A percentile compares a stretch with the other conserved stretches of the same genome.
Evolutionary conservation across 2,888 invertebrate species (phyloP).

Genomic region (Pristionchus japonicus): DNA sequence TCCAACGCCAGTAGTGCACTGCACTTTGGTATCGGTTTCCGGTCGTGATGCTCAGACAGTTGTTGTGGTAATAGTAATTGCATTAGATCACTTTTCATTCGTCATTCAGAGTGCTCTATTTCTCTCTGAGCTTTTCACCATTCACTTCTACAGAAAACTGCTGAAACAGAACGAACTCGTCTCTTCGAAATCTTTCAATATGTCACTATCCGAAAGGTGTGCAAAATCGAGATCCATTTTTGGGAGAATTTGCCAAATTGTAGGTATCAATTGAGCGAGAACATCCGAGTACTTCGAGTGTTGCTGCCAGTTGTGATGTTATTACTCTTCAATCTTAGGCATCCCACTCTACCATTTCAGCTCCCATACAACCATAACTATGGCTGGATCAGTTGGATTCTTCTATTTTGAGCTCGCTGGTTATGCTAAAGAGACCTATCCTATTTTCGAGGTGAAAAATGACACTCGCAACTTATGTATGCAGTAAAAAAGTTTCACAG

Average conservation of each 20-base stretch:
- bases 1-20: not conserved
- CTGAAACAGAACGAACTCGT: not conserved
- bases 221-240: not conserved
- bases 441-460: not conserved
- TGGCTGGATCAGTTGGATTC: too few relatives aligned
- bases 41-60: not conserved
- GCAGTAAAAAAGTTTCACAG: too few relatives aligned
- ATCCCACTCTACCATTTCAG: not conserved
- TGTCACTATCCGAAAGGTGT: not conserved
- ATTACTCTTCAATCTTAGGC: too few relatives aligned
- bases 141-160: not conserved
- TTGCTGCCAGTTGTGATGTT: not conserved
- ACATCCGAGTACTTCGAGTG: not conserved
- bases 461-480: too few relatives aligned
- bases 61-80: not conserved
- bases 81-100: too few relatives aligned
- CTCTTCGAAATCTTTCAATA: not conserved
- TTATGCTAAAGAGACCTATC: not conserved
- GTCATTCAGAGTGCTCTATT: not conserved
- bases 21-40: not conserved
- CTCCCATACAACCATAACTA: not conserved
- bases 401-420: too few relatives aligned
- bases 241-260: too few relatives aligned
- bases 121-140: not conserved
- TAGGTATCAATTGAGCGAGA: not conserved